Evolutionary conservation across 1,140 invertebrate species (phyloP).

Genomic region (Trachelipus rathkii): DNA sequence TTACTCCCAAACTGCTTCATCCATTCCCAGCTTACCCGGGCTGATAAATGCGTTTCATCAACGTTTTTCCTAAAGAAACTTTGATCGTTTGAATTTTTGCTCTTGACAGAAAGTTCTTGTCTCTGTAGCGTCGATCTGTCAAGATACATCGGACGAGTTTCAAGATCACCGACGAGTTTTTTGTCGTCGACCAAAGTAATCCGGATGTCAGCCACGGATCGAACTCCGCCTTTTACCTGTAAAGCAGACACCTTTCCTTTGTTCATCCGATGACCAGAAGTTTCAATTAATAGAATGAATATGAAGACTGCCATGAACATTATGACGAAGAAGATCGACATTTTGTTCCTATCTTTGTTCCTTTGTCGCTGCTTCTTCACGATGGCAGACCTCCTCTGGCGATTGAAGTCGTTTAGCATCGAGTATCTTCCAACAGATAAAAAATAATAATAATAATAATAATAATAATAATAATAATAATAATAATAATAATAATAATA

Average conservation of each 20-base stretch:
- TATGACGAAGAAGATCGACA: slow-evolving; percentile 81
- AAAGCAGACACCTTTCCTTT: slow-evolving; percentile 36
- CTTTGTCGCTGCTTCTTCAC: slow-evolving; percentile 44
- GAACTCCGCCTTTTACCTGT: slow-evolving; percentile 48
- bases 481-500: too few relatives aligned
- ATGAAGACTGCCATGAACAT: slow-evolving; percentile 85
- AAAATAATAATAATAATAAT: too few relatives aligned
- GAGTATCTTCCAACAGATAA: too few relatives aligned
- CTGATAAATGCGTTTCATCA: slow-evolving; percentile 42
- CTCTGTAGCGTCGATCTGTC: slow-evolving; percentile 43
- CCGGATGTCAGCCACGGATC: slow-evolving; percentile 37
- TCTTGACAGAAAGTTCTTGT: slow-evolving; percentile 42
- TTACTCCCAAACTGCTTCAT: slow-evolving; percentile 38
- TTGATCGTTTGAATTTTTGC: slow-evolving; percentile 37
- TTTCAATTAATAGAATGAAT: slow-evolving; percentile 75
- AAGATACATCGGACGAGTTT: too few relatives aligned
- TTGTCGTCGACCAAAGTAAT: slow-evolving; percentile 42
- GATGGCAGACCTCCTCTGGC: slow-evolving; percentile 34
- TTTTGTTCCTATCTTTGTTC: slow-evolving; percentile 62
- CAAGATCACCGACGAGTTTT: slow-evolving; percentile 44
- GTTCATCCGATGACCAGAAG: slow-evolving; percentile 64
- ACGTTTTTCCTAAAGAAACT: slow-evolving; percentile 43
- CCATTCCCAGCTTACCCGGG: slow-evolving; percentile 36
- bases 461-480: too few relatives aligned
- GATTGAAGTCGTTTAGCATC: slow-evolving; percentile 40